Base-by-base conservation (phyloP, 1,140 invertebrate species). In the Belonocnema kinseyi region DNA sequence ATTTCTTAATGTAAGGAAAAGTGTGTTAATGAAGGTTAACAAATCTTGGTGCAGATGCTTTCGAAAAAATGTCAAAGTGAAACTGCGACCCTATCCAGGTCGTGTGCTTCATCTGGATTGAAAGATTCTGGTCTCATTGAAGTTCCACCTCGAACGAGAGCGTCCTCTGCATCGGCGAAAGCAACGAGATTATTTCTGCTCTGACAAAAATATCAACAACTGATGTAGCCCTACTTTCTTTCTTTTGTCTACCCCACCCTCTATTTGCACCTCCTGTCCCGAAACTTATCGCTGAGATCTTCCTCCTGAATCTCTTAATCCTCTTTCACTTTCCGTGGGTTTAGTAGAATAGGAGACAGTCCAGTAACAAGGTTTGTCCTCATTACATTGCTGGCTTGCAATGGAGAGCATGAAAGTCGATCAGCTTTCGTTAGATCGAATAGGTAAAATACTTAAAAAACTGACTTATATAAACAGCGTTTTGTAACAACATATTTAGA, bases 181-280 rank as follows among this genome's bases (percentile, higher is more conserved):
- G 82, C 80, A 84, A 84, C 78, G 73, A 82, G 79, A 75, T 82
- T 79, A 84, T 80, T 83, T 81, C 81, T 80, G 79, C 79, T 84
- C 80, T 74, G 73, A 66, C 26, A 66, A 66, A 66, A 40, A 66
- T 66, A 66, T 16, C 33, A 66, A 66, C 61, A 66, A 12, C 26
- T 66, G 14, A 66, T 33, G 5, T 16, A 66, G 61, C 26, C 61
- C 61, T 66, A 40, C 61, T 66, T 40, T 40, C 61, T 46, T 66
- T 66, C 61, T 66, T 66, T 66, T 66, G 61, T 66, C 61, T 16
- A n/a, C 61, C 21, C 50, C 6, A 2, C 40, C 26, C 17, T 46
- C 56, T 75, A 76, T 79, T 72, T 76, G 77, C 74, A 72, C 74
- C 84, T 85, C 80, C 75, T 77, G 73, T 75, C 66, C 54, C 2